These are phyloP conservation scores for Rhinogobio ventralis DNA, from an alignment of 2,797 vertebrate genomes.

Conservation along the genomic window DNA sequence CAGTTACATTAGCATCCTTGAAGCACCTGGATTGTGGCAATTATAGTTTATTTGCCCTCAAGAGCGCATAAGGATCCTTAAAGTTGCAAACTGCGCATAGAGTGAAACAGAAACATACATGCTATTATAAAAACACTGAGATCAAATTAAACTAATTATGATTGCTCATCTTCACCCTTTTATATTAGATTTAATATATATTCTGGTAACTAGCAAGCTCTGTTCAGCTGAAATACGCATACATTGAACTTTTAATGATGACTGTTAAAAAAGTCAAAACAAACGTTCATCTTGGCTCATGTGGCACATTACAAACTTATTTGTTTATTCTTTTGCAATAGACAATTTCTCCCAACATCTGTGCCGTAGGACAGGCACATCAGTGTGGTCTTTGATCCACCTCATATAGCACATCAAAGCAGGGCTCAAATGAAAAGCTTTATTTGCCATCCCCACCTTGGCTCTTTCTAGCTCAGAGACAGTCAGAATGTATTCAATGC, in stretches of 20 bases:
- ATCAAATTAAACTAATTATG: background rate
- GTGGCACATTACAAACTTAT: conserved; percentile 25
- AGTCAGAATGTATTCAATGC: conserved; percentile 30
- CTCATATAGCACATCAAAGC: conserved; percentile 61
- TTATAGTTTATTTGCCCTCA: background rate
- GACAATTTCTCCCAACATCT: conserved; percentile 39
- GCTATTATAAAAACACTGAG: background rate
- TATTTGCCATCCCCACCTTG: conserved; percentile 54
- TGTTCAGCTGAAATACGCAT: background rate
- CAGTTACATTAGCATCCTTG: background rate
- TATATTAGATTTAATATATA: background rate
- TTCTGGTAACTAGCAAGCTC: background rate
- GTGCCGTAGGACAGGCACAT: conserved; percentile 52
- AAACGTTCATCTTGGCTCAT: conserved; percentile 11
- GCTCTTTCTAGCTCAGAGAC: conserved; percentile 26
- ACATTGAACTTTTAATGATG: background rate
- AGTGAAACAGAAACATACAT: background rate
- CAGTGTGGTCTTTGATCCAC: conserved; percentile 61
- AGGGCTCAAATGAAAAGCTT: conserved; percentile 55
- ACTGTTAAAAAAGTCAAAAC: background rate
- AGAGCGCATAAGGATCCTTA: background rate
- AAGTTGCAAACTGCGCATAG: background rate
- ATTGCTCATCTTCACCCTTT: background rate
- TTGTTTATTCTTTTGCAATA: conserved; percentile 46
- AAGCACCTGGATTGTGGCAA: background rate